Conservation (phyloP, 2,888 invertebrate genomes). For the Tetrapedia diversipes region DNA sequence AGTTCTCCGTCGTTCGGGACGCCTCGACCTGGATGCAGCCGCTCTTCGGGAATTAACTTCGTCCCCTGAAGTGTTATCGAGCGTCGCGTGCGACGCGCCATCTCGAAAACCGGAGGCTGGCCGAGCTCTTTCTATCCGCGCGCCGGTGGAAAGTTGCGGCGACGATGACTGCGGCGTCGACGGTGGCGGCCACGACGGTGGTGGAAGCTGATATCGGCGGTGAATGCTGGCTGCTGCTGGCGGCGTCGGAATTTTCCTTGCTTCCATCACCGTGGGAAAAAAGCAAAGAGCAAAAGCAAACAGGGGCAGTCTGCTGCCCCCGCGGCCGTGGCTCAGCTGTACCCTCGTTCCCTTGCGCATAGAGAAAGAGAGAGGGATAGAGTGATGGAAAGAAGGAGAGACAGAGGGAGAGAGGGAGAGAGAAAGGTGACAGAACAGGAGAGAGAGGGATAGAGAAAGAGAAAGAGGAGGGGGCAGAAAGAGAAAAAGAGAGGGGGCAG, state of each 20-base stretch:
- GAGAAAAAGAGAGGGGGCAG: not conserved
- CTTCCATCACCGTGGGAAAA: conserved; percentile 59
- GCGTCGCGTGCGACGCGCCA: conserved; percentile 57
- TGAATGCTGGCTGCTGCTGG: conserved; percentile 58
- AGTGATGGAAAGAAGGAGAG: too few species aligned
- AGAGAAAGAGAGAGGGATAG: not conserved
- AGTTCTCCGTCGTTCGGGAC: conserved; percentile 27
- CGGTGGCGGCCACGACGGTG: conserved; percentile 38
- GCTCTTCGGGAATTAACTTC: conserved; percentile 62
- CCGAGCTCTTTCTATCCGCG: conserved; percentile 50
- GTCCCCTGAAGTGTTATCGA: conserved; percentile 63
- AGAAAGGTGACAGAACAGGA: not conserved
- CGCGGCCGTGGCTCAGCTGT: conserved; percentile 42
- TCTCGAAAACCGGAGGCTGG: conserved; percentile 44
- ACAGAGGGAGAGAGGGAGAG: not conserved
- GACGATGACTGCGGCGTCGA: conserved; percentile 44
- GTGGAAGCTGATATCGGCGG: conserved; percentile 59
- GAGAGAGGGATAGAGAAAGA: not conserved
- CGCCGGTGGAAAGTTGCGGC: conserved; percentile 50
- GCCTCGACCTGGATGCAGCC: conserved; percentile 40
- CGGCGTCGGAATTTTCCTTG: conserved; percentile 65
- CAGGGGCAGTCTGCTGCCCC: conserved; percentile 58
- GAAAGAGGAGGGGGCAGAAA: not conserved
- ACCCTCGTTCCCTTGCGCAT: conserved; percentile 25
- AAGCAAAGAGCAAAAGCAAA: conserved; percentile 69